A percentile compares a stretch with the other conserved stretches of the same genome.
These are phyloP conservation scores for Amaurobius ferox DNA, from an alignment of 2,888 invertebrate species.

Conservation along the genomic window DNA sequence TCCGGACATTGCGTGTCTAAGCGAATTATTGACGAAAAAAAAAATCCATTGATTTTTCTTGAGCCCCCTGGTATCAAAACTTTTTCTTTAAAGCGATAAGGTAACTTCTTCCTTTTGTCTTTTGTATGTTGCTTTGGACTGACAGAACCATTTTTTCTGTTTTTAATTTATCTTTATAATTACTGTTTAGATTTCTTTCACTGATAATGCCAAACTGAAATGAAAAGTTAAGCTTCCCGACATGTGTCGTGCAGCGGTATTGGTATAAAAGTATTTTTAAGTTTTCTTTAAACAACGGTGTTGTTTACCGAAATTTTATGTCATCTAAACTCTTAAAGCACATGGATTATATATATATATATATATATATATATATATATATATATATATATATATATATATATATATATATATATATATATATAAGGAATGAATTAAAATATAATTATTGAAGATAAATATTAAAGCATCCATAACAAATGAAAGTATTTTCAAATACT, in stretches of 20 bases:
- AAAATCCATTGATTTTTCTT: conserved; percentile 56
- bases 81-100: conserved; percentile 51
- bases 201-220: conserved; percentile 24
- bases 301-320: no score
- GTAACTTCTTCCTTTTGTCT: conserved; percentile 9
- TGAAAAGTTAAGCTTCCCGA: conserved; percentile 46
- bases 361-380: no score
- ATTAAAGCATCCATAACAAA: no score
- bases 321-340: no score
- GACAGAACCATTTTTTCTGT: not conserved
- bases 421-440: no score
- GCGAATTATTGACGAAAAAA: conserved; percentile 42
- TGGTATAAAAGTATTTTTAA: no score
- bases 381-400: no score
- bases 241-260: conserved; percentile 28
- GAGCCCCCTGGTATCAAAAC: conserved; percentile 38
- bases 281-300: no score
- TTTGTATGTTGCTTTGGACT: not conserved
- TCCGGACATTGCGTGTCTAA: conserved; percentile 47
- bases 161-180: not conserved
- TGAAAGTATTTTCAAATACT: no score
- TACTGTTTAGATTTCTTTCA: not conserved
- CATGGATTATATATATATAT: no score
- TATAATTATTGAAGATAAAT: no score
- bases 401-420: no score